Base-by-base conservation (phyloP, 2,888 invertebrate species). In the Erpobdella octoculata region DNA sequence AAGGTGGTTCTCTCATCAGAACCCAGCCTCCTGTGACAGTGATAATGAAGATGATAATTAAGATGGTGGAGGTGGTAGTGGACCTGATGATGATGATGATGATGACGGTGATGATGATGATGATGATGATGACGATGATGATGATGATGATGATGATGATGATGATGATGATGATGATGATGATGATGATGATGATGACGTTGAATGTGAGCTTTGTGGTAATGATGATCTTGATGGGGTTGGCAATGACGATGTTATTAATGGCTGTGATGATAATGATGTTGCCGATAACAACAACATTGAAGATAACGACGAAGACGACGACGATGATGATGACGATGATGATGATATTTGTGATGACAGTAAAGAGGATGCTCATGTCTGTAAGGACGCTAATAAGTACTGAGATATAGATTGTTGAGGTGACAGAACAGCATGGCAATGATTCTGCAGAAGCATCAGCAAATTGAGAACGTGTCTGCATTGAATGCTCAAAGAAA, bases 271-370 rank as follows among this genome's bases (percentile, higher is more conserved):
- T 41, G 46, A 41, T 41, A n/a, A 41, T 41, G 12, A 41, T 41
- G 46, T 41, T 41, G 41, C 28, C 48, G 48, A 28, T 33, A 46
- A 31, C 31, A 35, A 6, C 31, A 9, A 8, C 48, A 35, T 0
- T 28, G 31, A 41, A 21, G 41, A 66, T 18, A 36, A n/a, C 8
- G 36, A 68, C 28, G 46, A 25, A 28, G 68, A 41, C 48, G 5
- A 46, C 3, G 48, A 25, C 48, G 46, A 28, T 28, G 31, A 64
- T 64, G n/a, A n/a, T n/a, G 64, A 33, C n/a, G 35, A 66, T 36
- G 67, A 37, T 21, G 64, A n/a, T 15, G 64, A 28, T 64, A 31
- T 31, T 64, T 28, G 33, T 64, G 64, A 64, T 64, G 64, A 64
- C 33, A n/a, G 33, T 64, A 31, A 28, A 31, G 64, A 64, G 25